These are phyloP conservation scores for Spisula subtruncata DNA, from an alignment of 2,888 invertebrate genomes.

Conservation along the genomic window DNA sequence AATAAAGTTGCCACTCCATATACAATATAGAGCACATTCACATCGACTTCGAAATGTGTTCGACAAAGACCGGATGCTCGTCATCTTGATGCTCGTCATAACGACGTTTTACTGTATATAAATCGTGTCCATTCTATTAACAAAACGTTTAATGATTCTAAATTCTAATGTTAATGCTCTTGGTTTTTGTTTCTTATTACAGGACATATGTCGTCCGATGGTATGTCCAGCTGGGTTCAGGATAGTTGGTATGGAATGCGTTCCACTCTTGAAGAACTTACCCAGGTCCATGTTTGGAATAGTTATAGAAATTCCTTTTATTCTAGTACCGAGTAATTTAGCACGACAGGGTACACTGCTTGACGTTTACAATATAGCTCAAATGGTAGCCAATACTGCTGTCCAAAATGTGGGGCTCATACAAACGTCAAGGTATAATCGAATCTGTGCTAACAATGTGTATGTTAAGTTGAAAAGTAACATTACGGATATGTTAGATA, in stretches of 20 bases:
- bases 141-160: too few species aligned
- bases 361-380: not conserved
- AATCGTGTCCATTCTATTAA: too few species aligned
- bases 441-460: not conserved
- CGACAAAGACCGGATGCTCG: too few species aligned
- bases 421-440: not conserved
- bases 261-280: not conserved
- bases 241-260: not conserved
- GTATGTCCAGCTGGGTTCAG: conserved; percentile 3
- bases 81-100: too few species aligned
- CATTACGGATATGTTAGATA: not conserved
- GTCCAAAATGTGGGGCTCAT: not conserved
- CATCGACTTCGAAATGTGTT: too few species aligned
- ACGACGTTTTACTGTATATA: too few species aligned
- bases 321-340: not conserved
- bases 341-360: not conserved
- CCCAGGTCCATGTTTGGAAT: not conserved
- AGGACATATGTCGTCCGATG: conserved; percentile 20
- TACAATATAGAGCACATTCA: too few species aligned
- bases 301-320: not conserved
- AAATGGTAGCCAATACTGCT: not conserved
- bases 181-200: not conserved
- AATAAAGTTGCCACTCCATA: too few species aligned
- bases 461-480: conserved; percentile 30
- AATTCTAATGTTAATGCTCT: too few species aligned